Conservation (phyloP, 2,888 invertebrate species). For the Diarsia brunnea region DNA sequence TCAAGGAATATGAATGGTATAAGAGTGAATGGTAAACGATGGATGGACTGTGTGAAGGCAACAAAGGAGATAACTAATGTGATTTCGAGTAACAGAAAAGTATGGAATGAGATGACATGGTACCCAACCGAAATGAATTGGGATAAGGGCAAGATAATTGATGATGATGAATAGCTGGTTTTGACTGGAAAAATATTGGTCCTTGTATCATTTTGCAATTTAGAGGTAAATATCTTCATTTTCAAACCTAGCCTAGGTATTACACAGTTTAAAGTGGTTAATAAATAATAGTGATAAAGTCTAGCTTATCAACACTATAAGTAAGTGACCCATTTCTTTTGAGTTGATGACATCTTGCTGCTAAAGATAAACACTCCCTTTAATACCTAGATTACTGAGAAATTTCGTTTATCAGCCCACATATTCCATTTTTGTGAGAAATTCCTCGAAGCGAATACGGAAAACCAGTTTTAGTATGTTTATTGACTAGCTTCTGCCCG, state of each 20-base stretch:
- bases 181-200: background rate
- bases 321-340: slow-evolving; percentile 47
- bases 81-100: too few relatives aligned
- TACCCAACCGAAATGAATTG: too few relatives aligned
- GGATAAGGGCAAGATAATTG: too few relatives aligned
- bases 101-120: too few relatives aligned
- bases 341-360: slow-evolving; percentile 41
- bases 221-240: background rate
- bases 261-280: background rate
- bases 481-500: slow-evolving; percentile 24
- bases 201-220: background rate
- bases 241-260: background rate
- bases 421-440: slow-evolving; percentile 12
- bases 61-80: too few relatives aligned
- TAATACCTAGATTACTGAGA: slow-evolving; percentile 32
- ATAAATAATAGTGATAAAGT: slow-evolving; percentile 30
- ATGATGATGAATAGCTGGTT: too few relatives aligned
- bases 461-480: slow-evolving; percentile 29
- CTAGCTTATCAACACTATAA: slow-evolving; percentile 41
- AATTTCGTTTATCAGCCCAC: slow-evolving; percentile 34
- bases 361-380: slow-evolving; percentile 41
- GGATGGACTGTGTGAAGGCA: too few relatives aligned
- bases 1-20: background rate
- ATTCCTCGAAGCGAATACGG: background rate
- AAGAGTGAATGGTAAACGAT: too few relatives aligned